A percentile compares a stretch with the other conserved stretches of the same genome.
These are phyloP conservation scores for Pinna nobilis DNA, from an alignment of 1,140 invertebrate species.

Conservation along the genomic window DNA sequence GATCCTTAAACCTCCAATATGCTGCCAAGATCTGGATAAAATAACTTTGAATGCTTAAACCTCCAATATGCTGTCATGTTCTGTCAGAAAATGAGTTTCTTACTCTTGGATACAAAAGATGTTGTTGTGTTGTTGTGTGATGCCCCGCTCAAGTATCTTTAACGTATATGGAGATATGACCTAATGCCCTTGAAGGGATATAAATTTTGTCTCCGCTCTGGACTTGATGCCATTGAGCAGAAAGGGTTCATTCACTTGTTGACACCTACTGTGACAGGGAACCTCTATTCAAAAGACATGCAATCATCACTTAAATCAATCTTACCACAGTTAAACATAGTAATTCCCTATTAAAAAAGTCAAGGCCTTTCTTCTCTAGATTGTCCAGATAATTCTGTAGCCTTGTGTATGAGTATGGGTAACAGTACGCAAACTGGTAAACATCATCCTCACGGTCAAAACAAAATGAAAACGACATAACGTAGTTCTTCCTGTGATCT, in stretches of 20 bases:
- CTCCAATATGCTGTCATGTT: too few relatives aligned
- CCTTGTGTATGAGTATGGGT: conserved; percentile 95
- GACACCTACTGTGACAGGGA: too few relatives aligned
- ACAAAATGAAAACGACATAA: conserved; percentile 94
- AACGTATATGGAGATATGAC: not conserved
- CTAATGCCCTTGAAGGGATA: not conserved
- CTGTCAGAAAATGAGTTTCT: too few relatives aligned
- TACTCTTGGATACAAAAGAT: too few relatives aligned
- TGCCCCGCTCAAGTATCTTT: too few relatives aligned
- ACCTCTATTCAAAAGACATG: not conserved
- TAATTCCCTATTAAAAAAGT: conserved; percentile 82
- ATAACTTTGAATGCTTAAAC: too few relatives aligned
- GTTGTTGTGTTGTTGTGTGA: too few relatives aligned
- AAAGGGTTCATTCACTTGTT: too few relatives aligned
- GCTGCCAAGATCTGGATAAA: too few relatives aligned
- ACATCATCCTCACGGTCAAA: conserved; percentile 95
- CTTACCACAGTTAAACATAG: conserved; percentile 83
- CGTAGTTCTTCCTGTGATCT: conserved; percentile 92
- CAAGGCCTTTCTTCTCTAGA: conserved; percentile 81
- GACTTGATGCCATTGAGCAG: too few relatives aligned
- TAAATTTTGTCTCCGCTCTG: not conserved
- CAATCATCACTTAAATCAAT: not conserved
- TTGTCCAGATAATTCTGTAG: conserved; percentile 88
- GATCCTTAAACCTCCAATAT: too few relatives aligned
- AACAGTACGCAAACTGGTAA: conserved; percentile 94